Percentiles rank a stretch among this genome's conserved stretches.
phyloP scores from a whole-genome alignment of 2,888 invertebrate genomes.

The Molorchus minor region DNA sequence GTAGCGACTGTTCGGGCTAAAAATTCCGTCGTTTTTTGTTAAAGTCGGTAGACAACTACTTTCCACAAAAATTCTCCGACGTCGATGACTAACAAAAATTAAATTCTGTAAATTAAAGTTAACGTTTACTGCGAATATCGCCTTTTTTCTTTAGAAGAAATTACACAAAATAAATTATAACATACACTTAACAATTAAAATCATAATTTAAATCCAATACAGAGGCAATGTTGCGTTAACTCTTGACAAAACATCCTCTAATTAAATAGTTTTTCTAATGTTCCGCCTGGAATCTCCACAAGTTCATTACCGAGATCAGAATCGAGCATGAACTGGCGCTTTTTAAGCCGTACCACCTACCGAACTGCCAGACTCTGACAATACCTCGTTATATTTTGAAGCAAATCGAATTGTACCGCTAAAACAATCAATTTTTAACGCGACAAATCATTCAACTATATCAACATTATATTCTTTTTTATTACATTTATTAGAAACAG shows the following conservation, averaged over 20 bases:
- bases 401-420: constrained; percentile 58
- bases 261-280: constrained; percentile 59
- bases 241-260: constrained; percentile 49
- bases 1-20: too few species aligned
- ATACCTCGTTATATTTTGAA: constrained; percentile 56
- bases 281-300: constrained; percentile 57
- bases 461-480: constrained; percentile 46
- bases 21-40: neutral
- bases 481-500: too few species aligned
- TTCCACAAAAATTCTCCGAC: neutral
- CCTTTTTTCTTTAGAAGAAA: constrained; percentile 1
- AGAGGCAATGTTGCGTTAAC: constrained; percentile 41
- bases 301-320: constrained; percentile 57
- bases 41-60: neutral
- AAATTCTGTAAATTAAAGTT: constrained; percentile 5
- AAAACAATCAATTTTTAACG: constrained; percentile 59
- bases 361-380: constrained; percentile 56
- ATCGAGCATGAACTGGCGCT: constrained; percentile 48
- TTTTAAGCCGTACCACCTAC: constrained; percentile 50
- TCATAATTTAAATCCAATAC: constrained; percentile 40
- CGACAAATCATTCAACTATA: constrained; percentile 59
- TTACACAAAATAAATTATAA: constrained; percentile 16
- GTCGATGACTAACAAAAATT: constrained; percentile 8
- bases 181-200: constrained; percentile 34
- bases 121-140: constrained; percentile 16